Percentiles rank a stretch among this genome's conserved stretches.
Evolutionary conservation across 2,888 invertebrate genomes (phyloP).

Genomic region (Orchestes rusci): DNA sequence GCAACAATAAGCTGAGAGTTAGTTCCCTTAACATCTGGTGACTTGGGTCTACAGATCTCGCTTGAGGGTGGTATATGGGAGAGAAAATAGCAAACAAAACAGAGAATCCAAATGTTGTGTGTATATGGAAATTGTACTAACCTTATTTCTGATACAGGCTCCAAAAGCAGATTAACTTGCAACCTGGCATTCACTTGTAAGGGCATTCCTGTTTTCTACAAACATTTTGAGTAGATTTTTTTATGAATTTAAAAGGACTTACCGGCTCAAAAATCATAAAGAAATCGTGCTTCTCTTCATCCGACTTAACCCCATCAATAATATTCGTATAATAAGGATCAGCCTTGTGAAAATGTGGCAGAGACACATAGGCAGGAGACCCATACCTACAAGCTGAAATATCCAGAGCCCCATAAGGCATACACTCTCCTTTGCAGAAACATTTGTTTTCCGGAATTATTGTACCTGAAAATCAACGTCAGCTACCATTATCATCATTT

Average conservation of each 20-base stretch:
- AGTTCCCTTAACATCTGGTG: no score
- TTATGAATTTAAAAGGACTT: slow-evolving; percentile 19
- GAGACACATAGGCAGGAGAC: slow-evolving; percentile 75
- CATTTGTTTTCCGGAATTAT: slow-evolving; percentile 57
- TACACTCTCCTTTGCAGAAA: slow-evolving; percentile 66
- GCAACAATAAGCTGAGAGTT: no score
- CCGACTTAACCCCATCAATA: slow-evolving; percentile 64
- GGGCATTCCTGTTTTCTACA: slow-evolving; percentile 65
- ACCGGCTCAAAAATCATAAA: slow-evolving; percentile 72
- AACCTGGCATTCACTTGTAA: slow-evolving; percentile 69
- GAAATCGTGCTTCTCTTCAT: slow-evolving; percentile 64
- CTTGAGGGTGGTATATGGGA: no score
- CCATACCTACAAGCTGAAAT: slow-evolving; percentile 72
- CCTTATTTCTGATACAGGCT: slow-evolving; percentile 54
- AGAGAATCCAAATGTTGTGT: no score
- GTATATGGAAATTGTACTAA: no score
- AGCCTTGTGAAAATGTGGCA: slow-evolving; percentile 77
- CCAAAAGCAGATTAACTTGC: slow-evolving; percentile 70
- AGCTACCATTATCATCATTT: no score
- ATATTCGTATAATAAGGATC: slow-evolving; percentile 58
- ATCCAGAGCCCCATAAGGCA: slow-evolving; percentile 67
- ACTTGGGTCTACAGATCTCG: no score
- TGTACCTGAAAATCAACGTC: slow-evolving; percentile 47
- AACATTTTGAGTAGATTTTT: slow-evolving; percentile 8
- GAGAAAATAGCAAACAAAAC: no score